phyloP scores from a whole-genome alignment of 2,888 invertebrate genomes.

The Platynereis dumerilii region DNA sequence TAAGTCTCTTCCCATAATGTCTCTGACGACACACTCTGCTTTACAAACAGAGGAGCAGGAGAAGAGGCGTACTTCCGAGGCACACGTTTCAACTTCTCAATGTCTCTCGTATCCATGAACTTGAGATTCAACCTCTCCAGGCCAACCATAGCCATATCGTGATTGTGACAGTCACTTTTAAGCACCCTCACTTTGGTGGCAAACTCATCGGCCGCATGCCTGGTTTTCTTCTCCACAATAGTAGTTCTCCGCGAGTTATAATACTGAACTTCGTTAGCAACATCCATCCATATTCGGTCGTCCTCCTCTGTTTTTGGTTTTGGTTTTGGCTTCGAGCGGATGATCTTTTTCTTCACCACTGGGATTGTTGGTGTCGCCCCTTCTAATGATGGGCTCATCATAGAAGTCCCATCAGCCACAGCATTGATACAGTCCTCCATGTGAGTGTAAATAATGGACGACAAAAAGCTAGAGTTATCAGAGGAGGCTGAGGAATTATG shows the following conservation, averaged over 20 bases:
- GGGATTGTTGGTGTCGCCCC: too few species aligned
- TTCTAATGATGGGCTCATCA: too few species aligned
- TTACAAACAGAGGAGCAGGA: not conserved
- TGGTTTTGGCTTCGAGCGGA: too few species aligned
- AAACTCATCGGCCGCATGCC: constrained; percentile 14
- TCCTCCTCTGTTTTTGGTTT: constrained; percentile 2
- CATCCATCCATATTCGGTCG: constrained; percentile 8
- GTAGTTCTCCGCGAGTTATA: constrained; percentile 15
- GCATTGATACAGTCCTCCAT: too few species aligned
- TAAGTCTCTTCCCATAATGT: not conserved
- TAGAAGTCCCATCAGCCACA: too few species aligned
- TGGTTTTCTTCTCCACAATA: constrained; percentile 9
- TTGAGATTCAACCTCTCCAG: constrained; percentile 21
- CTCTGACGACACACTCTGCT: not conserved
- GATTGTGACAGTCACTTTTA: constrained; percentile 16
- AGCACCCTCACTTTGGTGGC: constrained; percentile 1
- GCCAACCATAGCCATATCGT: constrained; percentile 24
- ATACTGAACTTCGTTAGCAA: constrained; percentile 10
- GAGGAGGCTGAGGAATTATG: too few species aligned
- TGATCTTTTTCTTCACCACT: too few species aligned
- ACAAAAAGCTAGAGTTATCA: too few species aligned
- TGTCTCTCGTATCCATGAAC: constrained; percentile 11
- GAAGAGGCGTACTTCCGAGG: too few species aligned
- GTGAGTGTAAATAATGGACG: too few species aligned
- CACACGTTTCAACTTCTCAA: not conserved